phyloP scores from a whole-genome alignment of 2,113 vertebrate species.

The Malurus cyaneus region DNA sequence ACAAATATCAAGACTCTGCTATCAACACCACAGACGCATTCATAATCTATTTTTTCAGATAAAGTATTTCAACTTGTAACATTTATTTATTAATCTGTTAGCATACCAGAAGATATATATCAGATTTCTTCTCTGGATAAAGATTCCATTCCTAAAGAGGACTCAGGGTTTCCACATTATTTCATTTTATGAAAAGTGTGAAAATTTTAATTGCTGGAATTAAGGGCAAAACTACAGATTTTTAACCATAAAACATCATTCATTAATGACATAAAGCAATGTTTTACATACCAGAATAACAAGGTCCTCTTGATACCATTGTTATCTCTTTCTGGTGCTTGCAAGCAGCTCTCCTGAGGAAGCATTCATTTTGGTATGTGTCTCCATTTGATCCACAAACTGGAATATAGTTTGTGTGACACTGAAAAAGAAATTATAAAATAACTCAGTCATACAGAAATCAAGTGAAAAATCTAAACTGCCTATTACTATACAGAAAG shows the following conservation, averaged over 20 bases:
- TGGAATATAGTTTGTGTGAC: constrained; percentile 91
- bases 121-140: neutral
- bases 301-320: constrained; percentile 85
- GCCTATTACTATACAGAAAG: neutral
- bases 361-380: constrained; percentile 97
- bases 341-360: constrained; percentile 90
- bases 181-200: neutral
- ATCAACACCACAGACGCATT: neutral
- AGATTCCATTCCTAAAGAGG: neutral
- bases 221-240: neutral
- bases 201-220: neutral
- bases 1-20: neutral
- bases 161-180: neutral
- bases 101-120: neutral
- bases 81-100: neutral
- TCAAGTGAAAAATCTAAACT: constrained; percentile 10
- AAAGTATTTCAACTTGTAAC: neutral
- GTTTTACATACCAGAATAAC: constrained; percentile 84
- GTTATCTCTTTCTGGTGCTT: constrained; percentile 92
- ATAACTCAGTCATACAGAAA: neutral
- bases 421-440: constrained; percentile 77
- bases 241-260: neutral
- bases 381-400: constrained; percentile 97
- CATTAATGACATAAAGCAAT: neutral
- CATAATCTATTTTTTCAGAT: neutral